Percentiles rank a stretch among this genome's conserved stretches.
Evolutionary conservation across 2,888 invertebrate species (phyloP).

Genomic region (Mesochorus sp.): DNA sequence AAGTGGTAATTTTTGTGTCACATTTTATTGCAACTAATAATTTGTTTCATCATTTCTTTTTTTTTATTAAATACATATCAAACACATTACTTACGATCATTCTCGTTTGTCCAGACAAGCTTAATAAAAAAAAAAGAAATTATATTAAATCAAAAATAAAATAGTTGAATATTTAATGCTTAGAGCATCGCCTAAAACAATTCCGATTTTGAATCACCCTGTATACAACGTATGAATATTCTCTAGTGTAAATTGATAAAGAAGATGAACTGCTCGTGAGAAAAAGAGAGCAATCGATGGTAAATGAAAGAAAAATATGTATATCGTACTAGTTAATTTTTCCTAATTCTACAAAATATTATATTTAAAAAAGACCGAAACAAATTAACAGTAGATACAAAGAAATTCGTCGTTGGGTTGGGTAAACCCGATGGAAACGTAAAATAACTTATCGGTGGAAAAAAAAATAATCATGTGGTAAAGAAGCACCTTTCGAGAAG

Average conservation of each 20-base stretch:
- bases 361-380: neutral
- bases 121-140: too few species aligned
- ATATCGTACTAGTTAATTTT: slow-evolving; percentile 43
- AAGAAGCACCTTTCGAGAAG: slow-evolving; percentile 17
- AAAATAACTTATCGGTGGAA: slow-evolving; percentile 17
- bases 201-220: too few species aligned
- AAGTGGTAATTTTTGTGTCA: too few species aligned
- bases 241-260: slow-evolving; percentile 17
- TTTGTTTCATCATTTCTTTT: too few species aligned
- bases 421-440: neutral
- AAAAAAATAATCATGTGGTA: slow-evolving; percentile 14
- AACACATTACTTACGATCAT: too few species aligned
- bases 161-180: too few species aligned
- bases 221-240: slow-evolving; percentile 46
- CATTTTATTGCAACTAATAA: too few species aligned
- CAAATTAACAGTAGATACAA: slow-evolving; percentile 1
- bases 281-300: slow-evolving; percentile 1
- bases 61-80: too few species aligned
- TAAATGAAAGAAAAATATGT: neutral
- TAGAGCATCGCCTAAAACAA: too few species aligned
- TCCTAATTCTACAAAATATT: slow-evolving; percentile 26
- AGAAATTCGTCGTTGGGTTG: neutral
- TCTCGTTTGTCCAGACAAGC: too few species aligned
- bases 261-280: slow-evolving; percentile 13
- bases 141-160: too few species aligned